Base-by-base conservation (phyloP, 2,113 vertebrate genomes). In the Oreamnos americanus region DNA sequence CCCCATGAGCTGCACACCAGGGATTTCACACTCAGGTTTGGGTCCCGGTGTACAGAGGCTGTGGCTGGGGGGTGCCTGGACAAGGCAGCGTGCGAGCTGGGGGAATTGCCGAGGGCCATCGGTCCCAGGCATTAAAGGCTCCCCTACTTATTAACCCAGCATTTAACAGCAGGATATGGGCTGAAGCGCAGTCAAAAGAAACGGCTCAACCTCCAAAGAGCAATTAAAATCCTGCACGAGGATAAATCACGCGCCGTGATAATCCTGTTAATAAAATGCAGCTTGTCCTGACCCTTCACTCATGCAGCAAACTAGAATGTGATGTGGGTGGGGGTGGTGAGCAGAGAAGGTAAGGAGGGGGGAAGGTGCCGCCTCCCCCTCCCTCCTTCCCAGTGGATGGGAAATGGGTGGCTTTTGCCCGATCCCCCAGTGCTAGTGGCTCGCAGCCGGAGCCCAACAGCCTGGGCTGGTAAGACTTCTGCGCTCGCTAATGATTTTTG, bases 211-310 rank as follows among this genome's bases (percentile, higher is more conserved):
- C 99, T 99, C 99, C 98, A 92, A 99, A 99, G 99, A 99, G 99
- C 99, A 99, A 99, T 99, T 99, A 99, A 99, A 99, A 99, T 98
- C 99, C 98, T 99, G 99, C 99, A 98, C 99, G 98, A 98, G 99
- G 99, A 99, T 99, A 99, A 99, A 99, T 99, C 99, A 99, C 98
- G 99, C 91, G 97, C 99, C 96, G 98, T 98, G 98, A 99, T 99
- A 99, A 99, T 99, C 99, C 99, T 99, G 99, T 99, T 99, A 99
- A 99, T 99, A 99, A 99, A 99, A 99, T 98, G 98, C 99, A 99
- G 99, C 99, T 99, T 99, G 99, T 99, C 99, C 99, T 99, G 99
- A 99, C 99, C 98, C 99, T 99, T 99, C 79, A 94, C 99, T 99
- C 99, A 99, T 98, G 99, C 99, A 98, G 98, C 99, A 99, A 99